A percentile compares a stretch with the other conserved stretches of the same genome.
Evolutionary conservation across 2,113 vertebrate genomes (phyloP).

Genomic region (Oreochromis tanganicae): DNA sequence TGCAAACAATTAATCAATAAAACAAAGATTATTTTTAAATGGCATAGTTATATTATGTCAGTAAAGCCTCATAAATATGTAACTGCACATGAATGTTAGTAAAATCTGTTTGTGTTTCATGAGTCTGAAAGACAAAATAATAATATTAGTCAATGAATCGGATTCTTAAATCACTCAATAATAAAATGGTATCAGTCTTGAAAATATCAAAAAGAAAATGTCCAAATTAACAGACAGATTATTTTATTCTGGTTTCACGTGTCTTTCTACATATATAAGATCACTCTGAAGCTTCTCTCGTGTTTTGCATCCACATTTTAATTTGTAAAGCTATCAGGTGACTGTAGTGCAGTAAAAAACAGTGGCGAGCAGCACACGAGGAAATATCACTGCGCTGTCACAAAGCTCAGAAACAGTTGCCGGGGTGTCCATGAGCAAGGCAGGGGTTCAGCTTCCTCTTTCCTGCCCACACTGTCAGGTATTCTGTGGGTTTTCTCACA

Average conservation of each 20-base stretch:
- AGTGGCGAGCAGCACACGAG: background rate
- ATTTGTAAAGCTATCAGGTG: background rate
- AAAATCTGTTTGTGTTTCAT: background rate
- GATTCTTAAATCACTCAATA: background rate
- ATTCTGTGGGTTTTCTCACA: background rate
- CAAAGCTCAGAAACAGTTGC: background rate
- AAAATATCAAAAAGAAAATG: background rate
- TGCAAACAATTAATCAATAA: background rate
- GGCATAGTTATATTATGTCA: background rate
- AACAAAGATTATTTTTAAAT: background rate
- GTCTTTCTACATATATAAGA: fast-evolving
- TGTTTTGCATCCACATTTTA: background rate
- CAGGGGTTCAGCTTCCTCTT: background rate
- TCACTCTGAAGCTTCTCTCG: background rate
- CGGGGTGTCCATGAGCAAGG: background rate
- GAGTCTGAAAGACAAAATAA: background rate
- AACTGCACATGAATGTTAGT: background rate
- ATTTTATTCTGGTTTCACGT: background rate
- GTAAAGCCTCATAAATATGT: background rate
- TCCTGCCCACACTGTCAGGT: background rate
- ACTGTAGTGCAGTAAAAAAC: background rate
- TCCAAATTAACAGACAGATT: background rate
- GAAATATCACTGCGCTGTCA: background rate
- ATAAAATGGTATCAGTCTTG: fast-evolving
- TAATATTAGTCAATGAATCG: background rate